phyloP scores from a whole-genome alignment of 2,113 vertebrate genomes.

The Phyllostomus discolor region DNA sequence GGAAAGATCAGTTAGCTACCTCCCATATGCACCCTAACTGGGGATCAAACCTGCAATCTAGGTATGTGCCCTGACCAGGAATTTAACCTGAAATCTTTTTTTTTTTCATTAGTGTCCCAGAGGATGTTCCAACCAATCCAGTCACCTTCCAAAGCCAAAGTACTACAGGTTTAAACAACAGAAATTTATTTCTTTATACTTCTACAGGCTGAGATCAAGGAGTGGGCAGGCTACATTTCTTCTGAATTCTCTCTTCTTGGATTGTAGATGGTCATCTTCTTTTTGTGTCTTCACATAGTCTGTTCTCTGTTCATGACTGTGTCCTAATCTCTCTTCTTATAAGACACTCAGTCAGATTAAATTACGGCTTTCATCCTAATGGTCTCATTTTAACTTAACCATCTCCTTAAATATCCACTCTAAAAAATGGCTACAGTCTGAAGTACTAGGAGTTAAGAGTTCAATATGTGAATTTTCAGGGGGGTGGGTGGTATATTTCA shows the following conservation, averaged over 20 bases:
- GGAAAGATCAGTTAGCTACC: too few relatives aligned
- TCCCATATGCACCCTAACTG: too few relatives aligned
- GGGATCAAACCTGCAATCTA: too few relatives aligned
- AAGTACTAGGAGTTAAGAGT: background rate
- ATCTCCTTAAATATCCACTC: background rate
- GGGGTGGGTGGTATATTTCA: background rate
- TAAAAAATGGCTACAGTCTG: background rate
- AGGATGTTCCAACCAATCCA: too few relatives aligned
- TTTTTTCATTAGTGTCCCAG: too few relatives aligned
- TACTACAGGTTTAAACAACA: background rate
- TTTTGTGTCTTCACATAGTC: background rate
- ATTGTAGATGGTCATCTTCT: background rate
- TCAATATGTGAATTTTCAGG: background rate
- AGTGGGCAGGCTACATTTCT: background rate
- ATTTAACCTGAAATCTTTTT: too few relatives aligned
- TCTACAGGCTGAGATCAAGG: background rate
- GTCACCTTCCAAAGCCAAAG: background rate
- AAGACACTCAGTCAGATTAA: background rate
- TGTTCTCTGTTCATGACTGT: background rate
- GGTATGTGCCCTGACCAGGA: too few relatives aligned
- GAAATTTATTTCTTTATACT: background rate
- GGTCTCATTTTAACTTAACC: background rate
- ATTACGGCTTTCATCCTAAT: background rate
- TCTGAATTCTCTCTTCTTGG: background rate
- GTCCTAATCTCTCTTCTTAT: background rate